Base-by-base conservation (phyloP, 2,888 invertebrate genomes). In the Megalurothrips usitatus region DNA sequence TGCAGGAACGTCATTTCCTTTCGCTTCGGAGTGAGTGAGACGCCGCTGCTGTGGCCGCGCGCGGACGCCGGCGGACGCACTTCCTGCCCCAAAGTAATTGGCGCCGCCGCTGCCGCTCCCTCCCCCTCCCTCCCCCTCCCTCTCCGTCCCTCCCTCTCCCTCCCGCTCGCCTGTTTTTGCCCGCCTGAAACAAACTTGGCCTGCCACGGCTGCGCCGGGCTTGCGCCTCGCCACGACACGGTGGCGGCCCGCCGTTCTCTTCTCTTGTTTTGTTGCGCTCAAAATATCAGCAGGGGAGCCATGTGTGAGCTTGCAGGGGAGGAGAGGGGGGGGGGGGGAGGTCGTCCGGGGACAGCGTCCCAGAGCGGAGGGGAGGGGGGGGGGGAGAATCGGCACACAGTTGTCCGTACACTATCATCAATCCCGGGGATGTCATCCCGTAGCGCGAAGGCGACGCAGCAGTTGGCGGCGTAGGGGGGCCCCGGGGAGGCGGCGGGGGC, bases 231-330 rank as follows among this genome's bases (percentile, higher is more conserved):
- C 9, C 68, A 11, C 19, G 58, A 17, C 14, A 17, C 19, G 58
- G 58, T 17, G 58, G 58, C 58, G 52, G 52, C 14, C 14, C 52
- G 52, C 14, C 52, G 52, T 43, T 43, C 34, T 43, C 34, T 58
- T 58, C 68, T n/a, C 68, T 68, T n/a, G 68, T 75, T 23, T 23
- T 75, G 68, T 75, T 26, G 68, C 68, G 68, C 68, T 26, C 68
- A 75, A 75, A 75, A 75, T 75, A 75, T 75, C 68, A 75, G 68
- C 68, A 26, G 68, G 68, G 68, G 68, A 75, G 68, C 68, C 68
- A 75, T 75, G 68, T 75, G 68, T 75, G 68, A 12, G 12, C 68
- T 75, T 26, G 68, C 23, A 23, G 68, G 68, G 68, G 12, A 9
- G 23, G 68, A 23, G 68, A 23, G 68, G 0, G 68, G 68, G 68